Evolutionary conservation across 2,113 vertebrate genomes (phyloP).

Genomic region (Ceuthmochares aereus): DNA sequence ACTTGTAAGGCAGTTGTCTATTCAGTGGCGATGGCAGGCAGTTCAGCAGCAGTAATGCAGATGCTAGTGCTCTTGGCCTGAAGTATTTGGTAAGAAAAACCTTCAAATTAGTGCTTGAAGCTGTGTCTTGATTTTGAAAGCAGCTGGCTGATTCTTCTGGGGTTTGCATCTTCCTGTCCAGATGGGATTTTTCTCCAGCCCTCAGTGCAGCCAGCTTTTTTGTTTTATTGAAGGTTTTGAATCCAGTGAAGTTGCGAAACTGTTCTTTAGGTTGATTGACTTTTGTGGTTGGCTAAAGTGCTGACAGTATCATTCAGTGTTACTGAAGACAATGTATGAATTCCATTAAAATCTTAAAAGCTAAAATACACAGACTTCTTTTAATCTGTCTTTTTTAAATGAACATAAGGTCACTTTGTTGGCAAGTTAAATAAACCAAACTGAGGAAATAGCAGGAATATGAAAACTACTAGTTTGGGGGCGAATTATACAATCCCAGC

Average conservation of each 20-base stretch:
- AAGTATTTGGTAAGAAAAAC: background rate
- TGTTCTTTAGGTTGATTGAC: background rate
- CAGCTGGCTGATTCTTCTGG: slow-evolving; percentile 53
- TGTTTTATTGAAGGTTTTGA: background rate
- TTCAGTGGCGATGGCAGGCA: background rate
- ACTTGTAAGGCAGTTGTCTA: background rate
- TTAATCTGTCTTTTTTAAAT: background rate
- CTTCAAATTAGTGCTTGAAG: background rate
- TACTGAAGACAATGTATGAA: background rate
- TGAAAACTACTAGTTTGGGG: background rate
- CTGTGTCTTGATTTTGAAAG: background rate
- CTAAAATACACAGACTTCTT: background rate
- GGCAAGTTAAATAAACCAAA: slow-evolving; percentile 15
- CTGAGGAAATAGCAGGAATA: slow-evolving; percentile 36
- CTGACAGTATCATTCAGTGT: slow-evolving; percentile 40
- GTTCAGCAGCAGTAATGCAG: background rate
- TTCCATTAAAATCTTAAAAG: slow-evolving; percentile 1
- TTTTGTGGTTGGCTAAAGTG: slow-evolving; percentile 45
- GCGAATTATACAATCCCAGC: background rate
- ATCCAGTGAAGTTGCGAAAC: background rate
- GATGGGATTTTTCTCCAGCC: slow-evolving; percentile 63
- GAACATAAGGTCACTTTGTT: slow-evolving; percentile 28
- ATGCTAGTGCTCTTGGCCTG: background rate
- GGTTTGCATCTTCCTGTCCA: slow-evolving; percentile 56
- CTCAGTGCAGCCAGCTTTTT: background rate